Conservation (phyloP, 2,113 vertebrate genomes). For the Sminthopsis crassicaudata region DNA sequence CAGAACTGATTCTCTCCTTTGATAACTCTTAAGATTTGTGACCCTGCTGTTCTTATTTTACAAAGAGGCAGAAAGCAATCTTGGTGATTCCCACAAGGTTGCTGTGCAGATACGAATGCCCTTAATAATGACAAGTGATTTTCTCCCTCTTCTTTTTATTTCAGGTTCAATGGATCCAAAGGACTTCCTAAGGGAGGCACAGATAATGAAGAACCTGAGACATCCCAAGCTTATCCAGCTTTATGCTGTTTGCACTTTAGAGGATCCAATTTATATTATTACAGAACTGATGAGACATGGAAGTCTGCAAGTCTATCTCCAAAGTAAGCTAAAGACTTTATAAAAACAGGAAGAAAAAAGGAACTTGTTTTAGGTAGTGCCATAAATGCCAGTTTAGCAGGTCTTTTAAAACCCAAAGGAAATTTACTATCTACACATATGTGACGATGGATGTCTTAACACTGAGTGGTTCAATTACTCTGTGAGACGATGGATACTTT, state of each 20-base stretch:
- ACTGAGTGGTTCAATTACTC: slow-evolving; percentile 42
- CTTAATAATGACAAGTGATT: slow-evolving; percentile 79
- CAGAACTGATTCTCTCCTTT: slow-evolving; percentile 70
- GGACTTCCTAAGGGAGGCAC: slow-evolving; percentile 96
- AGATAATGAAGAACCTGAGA: slow-evolving; percentile 96
- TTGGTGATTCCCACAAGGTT: slow-evolving; percentile 75
- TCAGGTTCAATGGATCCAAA: slow-evolving; percentile 94
- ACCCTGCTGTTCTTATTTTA: slow-evolving; percentile 61
- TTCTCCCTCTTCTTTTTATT: slow-evolving; percentile 75
- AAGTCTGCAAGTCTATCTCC: slow-evolving; percentile 94
- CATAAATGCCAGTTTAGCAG: slow-evolving; percentile 71
- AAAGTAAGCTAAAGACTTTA: slow-evolving; percentile 88
- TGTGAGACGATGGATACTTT: slow-evolving; percentile 36
- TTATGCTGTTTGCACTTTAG: slow-evolving; percentile 95
- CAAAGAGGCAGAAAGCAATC: slow-evolving; percentile 71
- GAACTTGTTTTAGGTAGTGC: slow-evolving; percentile 69
- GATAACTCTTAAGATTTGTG: slow-evolving; percentile 78
- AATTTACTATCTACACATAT: slow-evolving; percentile 56
- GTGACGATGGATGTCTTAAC: slow-evolving; percentile 51
- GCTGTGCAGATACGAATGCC: slow-evolving; percentile 60
- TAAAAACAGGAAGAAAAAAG: slow-evolving; percentile 38
- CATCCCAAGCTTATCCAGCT: slow-evolving; percentile 97
- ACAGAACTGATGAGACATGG: slow-evolving; percentile 97
- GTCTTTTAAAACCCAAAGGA: slow-evolving; percentile 52
- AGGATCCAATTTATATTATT: slow-evolving; percentile 98